A percentile compares a stretch with the other conserved stretches of the same genome.
Conservation (phyloP, 2,113 vertebrate genomes). For the Fregetta grallaria region DNA sequence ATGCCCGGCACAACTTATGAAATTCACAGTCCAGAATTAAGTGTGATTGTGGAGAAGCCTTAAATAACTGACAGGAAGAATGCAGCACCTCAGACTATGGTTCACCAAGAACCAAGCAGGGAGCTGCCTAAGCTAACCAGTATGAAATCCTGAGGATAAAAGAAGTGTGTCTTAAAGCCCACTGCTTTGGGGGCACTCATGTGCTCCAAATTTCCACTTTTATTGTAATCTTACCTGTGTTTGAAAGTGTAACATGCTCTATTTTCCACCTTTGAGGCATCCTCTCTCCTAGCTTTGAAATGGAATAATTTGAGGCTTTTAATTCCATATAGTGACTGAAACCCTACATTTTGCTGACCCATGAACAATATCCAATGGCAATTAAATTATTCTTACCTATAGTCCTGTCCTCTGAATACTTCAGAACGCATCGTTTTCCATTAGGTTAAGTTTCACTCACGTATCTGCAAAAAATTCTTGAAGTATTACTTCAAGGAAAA, state of each 20-base stretch:
- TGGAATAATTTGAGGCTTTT: not conserved
- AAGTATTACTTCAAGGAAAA: not conserved
- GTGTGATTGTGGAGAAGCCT: not conserved
- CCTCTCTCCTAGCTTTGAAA: not conserved
- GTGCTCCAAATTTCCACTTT: not conserved
- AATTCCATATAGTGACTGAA: not conserved
- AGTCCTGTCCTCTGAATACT: not conserved
- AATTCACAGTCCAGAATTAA: not conserved
- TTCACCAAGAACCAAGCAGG: not conserved
- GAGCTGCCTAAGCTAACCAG: not conserved
- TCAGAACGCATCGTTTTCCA: not conserved
- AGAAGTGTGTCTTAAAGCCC: not conserved
- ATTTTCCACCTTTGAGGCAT: not conserved
- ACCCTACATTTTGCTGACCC: not conserved
- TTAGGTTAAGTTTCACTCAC: not conserved
- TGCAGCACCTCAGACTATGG: not conserved
- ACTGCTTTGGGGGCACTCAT: not conserved
- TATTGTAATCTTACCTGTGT: not conserved
- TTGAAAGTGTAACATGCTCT: not conserved
- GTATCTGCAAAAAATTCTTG: not conserved
- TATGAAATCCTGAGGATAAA: not conserved
- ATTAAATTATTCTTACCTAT: not conserved
- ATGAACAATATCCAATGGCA: not conserved
- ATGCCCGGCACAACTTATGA: not conserved
- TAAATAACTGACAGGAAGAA: not conserved